phyloP scores from a whole-genome alignment of 2,888 invertebrate genomes.

The Bhutanitis thaidina region DNA sequence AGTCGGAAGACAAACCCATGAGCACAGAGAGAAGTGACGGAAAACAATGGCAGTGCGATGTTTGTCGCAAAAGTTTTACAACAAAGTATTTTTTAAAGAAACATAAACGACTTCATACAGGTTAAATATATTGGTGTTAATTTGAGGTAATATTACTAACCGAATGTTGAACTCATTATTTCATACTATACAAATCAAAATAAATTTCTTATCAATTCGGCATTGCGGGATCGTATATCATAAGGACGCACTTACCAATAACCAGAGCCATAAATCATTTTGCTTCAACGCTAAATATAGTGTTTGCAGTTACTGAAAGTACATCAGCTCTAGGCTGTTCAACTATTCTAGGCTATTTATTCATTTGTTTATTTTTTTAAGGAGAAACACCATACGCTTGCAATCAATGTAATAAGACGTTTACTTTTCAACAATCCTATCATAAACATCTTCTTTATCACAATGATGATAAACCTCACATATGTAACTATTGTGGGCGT shows the following conservation, averaged over 20 bases:
- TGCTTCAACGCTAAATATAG: conserved; percentile 11
- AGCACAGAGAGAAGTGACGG: conserved; percentile 73
- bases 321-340: background rate
- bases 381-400: conserved; percentile 94
- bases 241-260: conserved; percentile 14
- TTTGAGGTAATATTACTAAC: conserved; percentile 74
- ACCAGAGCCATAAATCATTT: conserved; percentile 17
- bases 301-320: background rate
- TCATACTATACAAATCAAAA: background rate
- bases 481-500: conserved; percentile 87
- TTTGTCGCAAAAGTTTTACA: conserved; percentile 90
- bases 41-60: conserved; percentile 93
- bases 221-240: conserved; percentile 3
- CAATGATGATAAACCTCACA: conserved; percentile 90
- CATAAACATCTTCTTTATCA: conserved; percentile 94
- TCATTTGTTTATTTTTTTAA: conserved; percentile 37
- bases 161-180: conserved; percentile 28
- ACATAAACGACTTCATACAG: conserved; percentile 92
- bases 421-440: conserved; percentile 94
- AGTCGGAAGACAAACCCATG: conserved; percentile 36
- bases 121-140: conserved; percentile 76
- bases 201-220: background rate
- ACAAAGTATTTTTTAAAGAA: conserved; percentile 94
- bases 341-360: too few relatives aligned
- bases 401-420: conserved; percentile 89